Conservation (phyloP, 2,888 invertebrate genomes). For the Tipula lateralis region DNA sequence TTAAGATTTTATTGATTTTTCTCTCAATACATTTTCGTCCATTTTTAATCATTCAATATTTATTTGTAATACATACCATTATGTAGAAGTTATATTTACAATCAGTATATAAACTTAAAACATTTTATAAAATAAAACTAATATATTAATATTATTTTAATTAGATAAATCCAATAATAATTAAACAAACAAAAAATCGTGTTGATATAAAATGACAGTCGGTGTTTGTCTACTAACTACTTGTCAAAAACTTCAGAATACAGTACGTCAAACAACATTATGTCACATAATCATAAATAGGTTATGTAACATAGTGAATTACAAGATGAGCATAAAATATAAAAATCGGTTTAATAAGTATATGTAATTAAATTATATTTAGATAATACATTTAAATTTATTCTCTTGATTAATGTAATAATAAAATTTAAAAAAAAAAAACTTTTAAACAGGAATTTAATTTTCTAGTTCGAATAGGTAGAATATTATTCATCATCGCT, state of each 20-base stretch:
- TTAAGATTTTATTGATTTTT: neutral
- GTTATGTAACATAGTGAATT: neutral
- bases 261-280: neutral
- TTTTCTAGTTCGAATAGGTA: neutral
- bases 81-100: neutral
- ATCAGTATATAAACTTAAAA: neutral
- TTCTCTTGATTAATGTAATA: neutral
- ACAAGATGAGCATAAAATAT: too few species aligned
- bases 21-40: neutral
- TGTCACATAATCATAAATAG: neutral
- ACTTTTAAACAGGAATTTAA: neutral
- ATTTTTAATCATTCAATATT: neutral
- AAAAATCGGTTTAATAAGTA: neutral
- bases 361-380: conserved; percentile 1
- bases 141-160: neutral
- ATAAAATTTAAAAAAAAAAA: neutral
- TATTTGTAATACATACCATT: neutral
- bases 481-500: conserved; percentile 50
- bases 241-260: neutral
- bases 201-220: neutral
- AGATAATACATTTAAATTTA: conserved; percentile 19
- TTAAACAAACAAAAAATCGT: neutral
- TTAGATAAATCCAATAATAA: neutral
- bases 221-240: too few species aligned
- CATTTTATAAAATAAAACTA: neutral